Evolutionary conservation across 2,797 vertebrate species (phyloP), one percentile per base, ranked within the genome.

Genomic region (Pangasius mekongensis): DNA sequence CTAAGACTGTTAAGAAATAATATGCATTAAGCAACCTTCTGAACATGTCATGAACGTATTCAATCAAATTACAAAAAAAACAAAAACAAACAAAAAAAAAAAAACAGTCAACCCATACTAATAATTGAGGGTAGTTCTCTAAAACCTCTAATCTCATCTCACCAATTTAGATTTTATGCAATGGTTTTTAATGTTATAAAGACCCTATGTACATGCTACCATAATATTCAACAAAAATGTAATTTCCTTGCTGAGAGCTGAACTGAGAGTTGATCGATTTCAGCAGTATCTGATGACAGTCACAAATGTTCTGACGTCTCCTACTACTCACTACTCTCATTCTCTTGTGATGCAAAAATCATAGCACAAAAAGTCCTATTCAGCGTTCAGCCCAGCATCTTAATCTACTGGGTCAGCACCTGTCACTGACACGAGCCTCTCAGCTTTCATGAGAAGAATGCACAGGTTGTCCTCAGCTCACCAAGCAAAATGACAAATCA

Each of bases 361-460:
- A 54, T 3, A 36, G 39, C 33, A 16, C 36, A 78, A 86, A 54
- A 67, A 33, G n/a, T 24, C 20, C 4, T 6, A 36, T 86, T 85
- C 77, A 66, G 60, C 47, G 71, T 54, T 66, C 36, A 73, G 54
- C 56, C 47, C 30, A 64, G 83, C 84, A 87, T 87, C 43, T 86
- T 89, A 77, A 86, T 60, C 80, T 73, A n/a, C 64, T 67, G 52
- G 85, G 62, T 88, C 85, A 87, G 43, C 81, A 86, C 64, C 87
- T 82, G 88, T 89, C 90, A 89, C 54, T 76, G 60, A 86, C 69
- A 91, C 77, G 47, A 84, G 54, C 82, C 88, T 64, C 69, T 90
- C 89, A 83, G 83, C 89, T 56, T 58, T 90, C 60, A 73, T 64
- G 49, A 85, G 69, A 89, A 84, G 66, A 85, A 90, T 76, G 69